Base-by-base conservation (phyloP, 2,888 invertebrate genomes). In the Ormyrus pomaceus region DNA sequence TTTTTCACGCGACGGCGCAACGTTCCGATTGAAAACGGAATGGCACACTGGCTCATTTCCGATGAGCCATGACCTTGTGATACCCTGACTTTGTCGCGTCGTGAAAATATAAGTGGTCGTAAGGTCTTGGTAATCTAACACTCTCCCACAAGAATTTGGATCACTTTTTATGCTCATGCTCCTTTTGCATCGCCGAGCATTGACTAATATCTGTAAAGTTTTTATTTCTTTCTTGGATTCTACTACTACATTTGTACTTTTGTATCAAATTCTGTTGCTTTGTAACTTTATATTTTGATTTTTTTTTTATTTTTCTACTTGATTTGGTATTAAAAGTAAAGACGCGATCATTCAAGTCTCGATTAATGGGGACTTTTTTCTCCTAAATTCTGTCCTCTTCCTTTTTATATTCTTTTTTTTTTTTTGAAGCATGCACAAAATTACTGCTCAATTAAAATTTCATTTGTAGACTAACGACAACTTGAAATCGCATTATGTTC, bases 71-170 rank as follows among this genome's bases (percentile, higher is more conserved):
- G 45, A 81, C 55, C 45, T 77, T 69, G 69, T 55, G 53, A 68
- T 73, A 68, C 55, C 66, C 62, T 48, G 56, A 73, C 58, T 80
- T 19, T 73, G 34, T 53, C 48, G 68, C 73, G 77, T 53, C 53
- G 56, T 68, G 59, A 62, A 50, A 69, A 11, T 59, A 80, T 19
- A 66, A 66, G 61, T 70, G 61, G 19, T 66, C 76, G 75, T 66
- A 50, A 75, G 66, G 71, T 71, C 71, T 75, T 79, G 71, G 76
- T 76, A 75, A 75, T 80, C 71, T 80, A 80, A 80, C 73, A 73
- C 73, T 68, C 11, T 76, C 56, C 71, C 68, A 76, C 10, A 8
- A 77, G 55, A 51, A 69, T 46, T 66, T 72, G 50, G 19, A 65
- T 65, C 19, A 75, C 13, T 70, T 65, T 69, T 59, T 55, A 59